Base-by-base conservation (phyloP, 2,888 invertebrate species). In the Eledone cirrhosa region DNA sequence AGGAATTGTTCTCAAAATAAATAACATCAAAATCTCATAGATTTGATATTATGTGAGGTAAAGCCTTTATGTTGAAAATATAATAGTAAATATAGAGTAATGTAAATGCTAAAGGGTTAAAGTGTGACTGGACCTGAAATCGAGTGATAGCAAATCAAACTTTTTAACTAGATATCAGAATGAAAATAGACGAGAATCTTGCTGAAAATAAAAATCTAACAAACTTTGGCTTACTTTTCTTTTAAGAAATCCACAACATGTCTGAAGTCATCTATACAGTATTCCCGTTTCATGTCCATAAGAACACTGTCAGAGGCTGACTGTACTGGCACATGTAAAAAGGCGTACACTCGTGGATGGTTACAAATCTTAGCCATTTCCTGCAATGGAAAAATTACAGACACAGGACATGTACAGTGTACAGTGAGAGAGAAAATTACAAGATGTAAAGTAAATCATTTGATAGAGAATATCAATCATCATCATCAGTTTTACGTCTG, bases 311-410 rank as follows among this genome's bases (percentile, higher is more conserved):
- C 97, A 86, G 97, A 97, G 8, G 97, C 99, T 0, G 97, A 96
- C 91, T 99, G 99, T 0, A 99, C 98, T 0, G 99, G 99, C 27
- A 99, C 95, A 91, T 99, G 99, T 0, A 99, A 93, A 89, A 99
- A 99, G 80, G 96, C 94, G 89, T 99, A 99, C 0, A 99, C 98
- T 80, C 95, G 92, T 0, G 97, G 96, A 90, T 98, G 96, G 78
- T 87, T 86, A 90, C 99, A 93, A 83, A 98, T 95, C 87, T 94
- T 93, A 0, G 96, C 94, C 79, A 99, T 95, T 89, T 97, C 95
- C 90, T 93, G 79, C 2, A 83, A 75, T 31, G n/a, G 0, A 2
- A 33, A 33, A 41, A 41, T 8, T 8, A 41, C 41, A 41, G 11
- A 24, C 65, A 65, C 14, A 27, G 14, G 14, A 24, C n/a, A 65